Evolutionary conservation across 2,888 invertebrate genomes (phyloP).

Genomic region (Cenopis cana): DNA sequence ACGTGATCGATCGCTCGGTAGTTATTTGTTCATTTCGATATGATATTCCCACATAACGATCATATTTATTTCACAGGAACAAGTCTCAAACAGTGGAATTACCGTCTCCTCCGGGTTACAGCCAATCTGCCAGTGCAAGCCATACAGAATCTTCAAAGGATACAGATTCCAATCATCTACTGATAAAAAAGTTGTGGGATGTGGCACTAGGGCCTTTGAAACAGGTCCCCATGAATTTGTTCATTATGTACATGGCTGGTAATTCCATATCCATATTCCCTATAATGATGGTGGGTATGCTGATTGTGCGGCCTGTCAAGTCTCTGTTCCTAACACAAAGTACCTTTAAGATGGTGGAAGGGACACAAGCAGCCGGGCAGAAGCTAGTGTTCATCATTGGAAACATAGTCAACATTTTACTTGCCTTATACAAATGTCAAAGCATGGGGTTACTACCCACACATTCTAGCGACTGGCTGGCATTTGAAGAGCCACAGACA

Average conservation of each 20-base stretch:
- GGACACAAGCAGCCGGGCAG: constrained; percentile 94
- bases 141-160: constrained; percentile 93
- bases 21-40: background rate
- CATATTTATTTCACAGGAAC: constrained; percentile 58
- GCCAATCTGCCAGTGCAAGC: constrained; percentile 88
- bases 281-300: constrained; percentile 99
- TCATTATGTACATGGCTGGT: constrained; percentile 99
- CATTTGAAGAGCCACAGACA: constrained; percentile 96
- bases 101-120: constrained; percentile 94
- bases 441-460: constrained; percentile 99
- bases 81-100: constrained; percentile 80
- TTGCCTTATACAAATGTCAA: constrained; percentile 98
- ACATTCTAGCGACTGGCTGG: constrained; percentile 99
- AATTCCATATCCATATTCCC: constrained; percentile 99
- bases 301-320: constrained; percentile 97
- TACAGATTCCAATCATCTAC: constrained; percentile 91
- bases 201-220: constrained; percentile 97
- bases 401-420: constrained; percentile 94
- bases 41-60: constrained; percentile 10
- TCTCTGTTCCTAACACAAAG: constrained; percentile 95
- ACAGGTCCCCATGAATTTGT: constrained; percentile 99
- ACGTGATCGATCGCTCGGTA: constrained; percentile 52
- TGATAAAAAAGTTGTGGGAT: constrained; percentile 98
- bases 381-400: constrained; percentile 97
- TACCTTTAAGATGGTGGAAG: constrained; percentile 97